Evolutionary conservation across 2,888 invertebrate species (phyloP), one percentile per base, ranked within the genome.

Genomic region (Hydrotaea diabolus): DNA sequence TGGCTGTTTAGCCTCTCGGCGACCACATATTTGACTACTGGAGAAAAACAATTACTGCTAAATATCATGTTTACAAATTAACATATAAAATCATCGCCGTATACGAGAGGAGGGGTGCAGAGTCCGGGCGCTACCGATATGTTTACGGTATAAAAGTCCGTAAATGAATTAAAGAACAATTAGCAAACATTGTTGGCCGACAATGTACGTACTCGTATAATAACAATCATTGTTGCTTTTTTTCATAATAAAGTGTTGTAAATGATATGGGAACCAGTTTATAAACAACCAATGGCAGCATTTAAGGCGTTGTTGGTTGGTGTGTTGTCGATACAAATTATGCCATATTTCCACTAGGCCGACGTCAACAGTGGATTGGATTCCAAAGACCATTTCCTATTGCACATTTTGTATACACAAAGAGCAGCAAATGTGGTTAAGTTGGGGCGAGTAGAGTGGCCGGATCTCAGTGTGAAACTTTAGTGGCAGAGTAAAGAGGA

Each of bases 181-280:
- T 77, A 75, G 43, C 13, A 82, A 71, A 82, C 77, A 78, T 82
- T 78, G 82, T 82, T 82, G 82, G 78, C 71, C 39, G 53, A 76
- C 72, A 59, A 64, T 66, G 46, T n/a, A n/a, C n/a, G n/a, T n/a
- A n/a, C n/a, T n/a, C n/a, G n/a, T n/a, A 69, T 69, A 46, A 23
- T 15, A 21, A 15, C 69, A 39, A 69, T 69, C 69, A n/a, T n/a
- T n/a, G n/a, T n/a, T n/a, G n/a, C n/a, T n/a, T 31, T 7, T 31
- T 4, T 46, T 46, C 5, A 46, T 43, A 23, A 69, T 46, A 69
- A 69, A 43, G 46, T 43, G 39, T 69, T 46, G 69, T 69, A 69
- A 55, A 7, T 55, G 55, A 55, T 55, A 55, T 21, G 5, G 21
- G 55, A 21, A 69, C 69, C 69, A 46, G 69, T 69, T 69, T 69